These are phyloP conservation scores for Geotrupes spiniger DNA, from an alignment of 2,888 invertebrate species.

Conservation along the genomic window DNA sequence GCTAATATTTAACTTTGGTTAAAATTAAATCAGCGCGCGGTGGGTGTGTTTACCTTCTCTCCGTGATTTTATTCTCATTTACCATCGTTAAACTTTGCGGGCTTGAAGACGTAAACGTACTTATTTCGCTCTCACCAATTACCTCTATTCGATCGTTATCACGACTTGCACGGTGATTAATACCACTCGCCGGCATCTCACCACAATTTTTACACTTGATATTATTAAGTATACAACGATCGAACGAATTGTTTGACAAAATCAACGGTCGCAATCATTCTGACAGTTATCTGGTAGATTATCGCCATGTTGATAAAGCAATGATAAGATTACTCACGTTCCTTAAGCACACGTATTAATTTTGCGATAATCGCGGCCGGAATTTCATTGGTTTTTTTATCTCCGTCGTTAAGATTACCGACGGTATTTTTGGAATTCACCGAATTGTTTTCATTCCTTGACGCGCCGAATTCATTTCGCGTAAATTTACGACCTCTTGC, in stretches of 20 bases:
- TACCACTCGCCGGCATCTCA: slow-evolving; percentile 6
- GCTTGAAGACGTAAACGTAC: neutral
- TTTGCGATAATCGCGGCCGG: neutral
- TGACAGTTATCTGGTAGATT: neutral
- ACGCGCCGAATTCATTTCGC: too few relatives aligned
- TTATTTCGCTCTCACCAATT: slow-evolving; percentile 6
- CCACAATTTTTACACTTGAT: neutral
- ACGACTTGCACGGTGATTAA: neutral
- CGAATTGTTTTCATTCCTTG: too few relatives aligned
- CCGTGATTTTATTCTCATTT: slow-evolving; percentile 8
- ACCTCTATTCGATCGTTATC: slow-evolving; percentile 20
- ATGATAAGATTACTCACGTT: too few relatives aligned
- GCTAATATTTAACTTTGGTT: too few relatives aligned
- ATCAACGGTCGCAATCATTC: too few relatives aligned
- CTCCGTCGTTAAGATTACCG: too few relatives aligned
- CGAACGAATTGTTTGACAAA: slow-evolving; percentile 1
- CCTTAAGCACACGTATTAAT: neutral
- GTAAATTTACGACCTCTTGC: too few relatives aligned
- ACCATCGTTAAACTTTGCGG: too few relatives aligned
- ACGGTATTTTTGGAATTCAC: too few relatives aligned
- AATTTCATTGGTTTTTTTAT: too few relatives aligned
- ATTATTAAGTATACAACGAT: too few relatives aligned
- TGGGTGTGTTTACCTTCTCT: slow-evolving; percentile 12
- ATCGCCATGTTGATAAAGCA: neutral
- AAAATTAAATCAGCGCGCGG: too few relatives aligned